These are phyloP conservation scores for Coenobita brevimanus DNA, from an alignment of 1,140 invertebrate genomes.

Conservation along the genomic window DNA sequence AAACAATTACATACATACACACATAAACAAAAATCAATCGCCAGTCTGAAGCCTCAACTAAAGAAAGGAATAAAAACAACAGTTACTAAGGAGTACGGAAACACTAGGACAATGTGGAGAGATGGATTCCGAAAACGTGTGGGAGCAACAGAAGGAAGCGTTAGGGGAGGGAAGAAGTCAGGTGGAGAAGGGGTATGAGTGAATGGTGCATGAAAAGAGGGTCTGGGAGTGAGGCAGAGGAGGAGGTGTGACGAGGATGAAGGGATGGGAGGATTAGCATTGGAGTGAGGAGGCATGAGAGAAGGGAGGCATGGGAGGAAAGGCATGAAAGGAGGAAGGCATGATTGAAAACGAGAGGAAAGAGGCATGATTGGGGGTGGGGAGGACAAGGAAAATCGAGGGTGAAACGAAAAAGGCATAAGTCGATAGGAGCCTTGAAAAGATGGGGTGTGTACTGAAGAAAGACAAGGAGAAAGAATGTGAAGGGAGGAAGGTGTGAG, in stretches of 20 bases:
- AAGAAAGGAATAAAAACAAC: neutral
- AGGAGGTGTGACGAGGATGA: too few species aligned
- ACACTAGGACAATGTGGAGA: neutral
- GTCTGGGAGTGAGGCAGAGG: too few species aligned
- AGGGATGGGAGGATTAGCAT: too few species aligned
- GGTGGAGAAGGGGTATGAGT: too few species aligned
- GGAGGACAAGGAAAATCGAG: too few species aligned
- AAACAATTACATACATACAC: too few species aligned
- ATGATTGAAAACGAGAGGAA: neutral
- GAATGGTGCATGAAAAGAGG: too few species aligned
- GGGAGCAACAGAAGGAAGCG: neutral
- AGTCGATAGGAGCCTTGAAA: neutral
- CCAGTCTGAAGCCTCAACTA: too few species aligned
- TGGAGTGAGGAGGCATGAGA: too few species aligned
- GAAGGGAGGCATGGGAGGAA: neutral
- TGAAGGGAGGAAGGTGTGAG: neutral
- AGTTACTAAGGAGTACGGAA: neutral
- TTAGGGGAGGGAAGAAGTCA: neutral
- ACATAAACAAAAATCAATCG: too few species aligned
- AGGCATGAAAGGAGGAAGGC: neutral
- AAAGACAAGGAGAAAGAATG: constrained; percentile 38
- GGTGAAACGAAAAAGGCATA: too few species aligned
- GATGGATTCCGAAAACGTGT: neutral
- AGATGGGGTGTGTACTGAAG: constrained; percentile 3
- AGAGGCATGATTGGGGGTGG: too few species aligned